Base-by-base conservation (phyloP, 2,113 vertebrate species). In the Carassius gibelio region DNA sequence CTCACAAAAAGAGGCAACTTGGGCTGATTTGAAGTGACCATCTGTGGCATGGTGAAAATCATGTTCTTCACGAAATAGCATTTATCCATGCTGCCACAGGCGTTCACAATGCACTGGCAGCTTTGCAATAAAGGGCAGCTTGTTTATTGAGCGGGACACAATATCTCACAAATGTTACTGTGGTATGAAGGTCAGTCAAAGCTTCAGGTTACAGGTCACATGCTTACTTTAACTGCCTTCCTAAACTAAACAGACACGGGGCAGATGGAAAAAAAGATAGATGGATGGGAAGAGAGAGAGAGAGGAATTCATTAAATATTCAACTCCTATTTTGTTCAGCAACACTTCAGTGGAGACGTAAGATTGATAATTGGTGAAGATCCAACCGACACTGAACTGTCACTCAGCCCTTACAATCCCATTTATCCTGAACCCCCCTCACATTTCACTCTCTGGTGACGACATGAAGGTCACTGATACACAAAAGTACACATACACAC, bases 361-460 rank as follows among this genome's bases (percentile, higher is more conserved):
- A 87, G 82, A 89, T 87, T 86, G 84, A 89, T 88, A 88, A 88
- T 87, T 86, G 84, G 81, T 84, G 48, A 69, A 66, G 78, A 81
- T 68, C 78, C 69, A 76, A 59, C 55, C 38, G 23, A 80, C 45
- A 72, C 50, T 76, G 9, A 45, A 80, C 82, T 74, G 59, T 19
- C 62, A 74, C 61, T 77, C 59, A 82, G 9, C 48, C 72, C 45
- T 59, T 75, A 34, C 75, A 17, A 75, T 55, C 61, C 52, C 83
- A 88, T 87, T 87, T 84, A 82, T 86, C 77, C 45, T 23, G 8
- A 34, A 38, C 34, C 17, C 38, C 57, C 77, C 36, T 7, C 17
- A 2, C 17, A 64, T 66, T 72, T 52, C 64, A n/a, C 19, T 78
- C 45, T 79, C 81, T 64, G 13, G 48, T 83, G 81, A 82, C 21